Percentiles rank a stretch among this genome's conserved stretches.
These are phyloP conservation scores for Pristionchus exspectatus DNA, from an alignment of 2,888 invertebrate species.

Conservation along the genomic window DNA sequence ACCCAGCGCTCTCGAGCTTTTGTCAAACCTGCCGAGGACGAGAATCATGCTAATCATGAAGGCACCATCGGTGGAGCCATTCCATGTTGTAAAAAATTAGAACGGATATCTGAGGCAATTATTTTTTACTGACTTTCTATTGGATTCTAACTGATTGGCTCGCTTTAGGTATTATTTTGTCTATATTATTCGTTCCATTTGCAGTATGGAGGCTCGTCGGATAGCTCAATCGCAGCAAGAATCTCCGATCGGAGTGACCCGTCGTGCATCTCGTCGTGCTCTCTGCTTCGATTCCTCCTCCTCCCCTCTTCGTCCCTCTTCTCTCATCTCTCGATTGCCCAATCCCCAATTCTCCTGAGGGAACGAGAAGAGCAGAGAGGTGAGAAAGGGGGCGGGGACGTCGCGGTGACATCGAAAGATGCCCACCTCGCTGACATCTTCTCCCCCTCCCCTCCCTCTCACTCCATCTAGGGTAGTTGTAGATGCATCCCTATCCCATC, in stretches of 20 bases:
- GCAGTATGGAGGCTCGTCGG: conserved; percentile 8
- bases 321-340: not conserved
- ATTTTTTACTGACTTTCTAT: not conserved
- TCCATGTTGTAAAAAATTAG: conserved; percentile 56
- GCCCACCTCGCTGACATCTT: not conserved
- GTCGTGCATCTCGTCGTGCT: conserved; percentile 41
- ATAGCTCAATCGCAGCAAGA: not conserved
- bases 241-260: not conserved
- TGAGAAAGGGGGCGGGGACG: not conserved
- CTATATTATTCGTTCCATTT: not conserved
- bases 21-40: conserved; percentile 16
- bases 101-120: conserved; percentile 56
- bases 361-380: no score
- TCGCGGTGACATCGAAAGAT: not conserved
- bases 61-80: conserved; percentile 53
- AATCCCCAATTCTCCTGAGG: conserved; percentile 52
- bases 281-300: not conserved
- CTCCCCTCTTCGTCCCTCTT: not conserved
- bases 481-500: not conserved
- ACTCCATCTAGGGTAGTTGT: conserved; percentile 25
- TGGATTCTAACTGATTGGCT: not conserved
- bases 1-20: not conserved
- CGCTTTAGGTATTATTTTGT: not conserved
- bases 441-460: not conserved
- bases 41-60: conserved; percentile 57